Percentiles rank a stretch among this genome's conserved stretches.
Conservation (phyloP, 2,888 invertebrate genomes). For the Eutolmus rufibarbis region DNA sequence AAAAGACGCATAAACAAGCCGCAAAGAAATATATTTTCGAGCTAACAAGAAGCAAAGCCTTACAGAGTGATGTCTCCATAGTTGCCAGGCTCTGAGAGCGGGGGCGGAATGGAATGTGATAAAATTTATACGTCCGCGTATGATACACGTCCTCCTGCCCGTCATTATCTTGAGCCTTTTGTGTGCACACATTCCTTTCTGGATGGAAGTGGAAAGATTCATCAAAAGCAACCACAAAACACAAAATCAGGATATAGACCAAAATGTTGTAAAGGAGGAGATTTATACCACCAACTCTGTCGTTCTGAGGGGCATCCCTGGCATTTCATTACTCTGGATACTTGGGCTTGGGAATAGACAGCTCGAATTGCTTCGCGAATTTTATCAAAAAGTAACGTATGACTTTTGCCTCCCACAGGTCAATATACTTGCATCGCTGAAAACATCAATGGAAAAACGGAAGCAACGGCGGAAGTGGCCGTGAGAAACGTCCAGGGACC, state of each 20-base stretch:
- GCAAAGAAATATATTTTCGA: conserved; percentile 14
- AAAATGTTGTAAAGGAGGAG: conserved; percentile 17
- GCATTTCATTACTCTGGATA: neutral
- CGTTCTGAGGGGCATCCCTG: neutral
- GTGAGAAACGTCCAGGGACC: conserved; percentile 66
- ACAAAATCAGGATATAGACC: conserved; percentile 17
- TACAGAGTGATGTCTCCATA: conserved; percentile 1
- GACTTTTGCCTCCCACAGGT: conserved; percentile 51
- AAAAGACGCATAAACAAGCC: conserved; percentile 18
- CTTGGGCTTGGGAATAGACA: neutral
- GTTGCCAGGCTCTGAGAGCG: neutral
- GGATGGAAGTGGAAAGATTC: neutral
- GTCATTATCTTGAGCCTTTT: conserved; percentile 10
- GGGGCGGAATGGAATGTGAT: neutral
- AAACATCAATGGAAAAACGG: conserved; percentile 76
- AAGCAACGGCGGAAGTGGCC: conserved; percentile 72
- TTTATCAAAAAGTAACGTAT: neutral
- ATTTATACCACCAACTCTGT: conserved; percentile 23
- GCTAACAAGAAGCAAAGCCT: conserved; percentile 9
- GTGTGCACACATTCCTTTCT: neutral
- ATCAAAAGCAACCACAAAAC: neutral
- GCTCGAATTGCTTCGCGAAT: neutral
- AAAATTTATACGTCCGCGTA: conserved; percentile 20
- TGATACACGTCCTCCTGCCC: neutral
- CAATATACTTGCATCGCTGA: conserved; percentile 67